phyloP scores from a whole-genome alignment of 2,888 invertebrate genomes.

The Pterostichus madidus region DNA sequence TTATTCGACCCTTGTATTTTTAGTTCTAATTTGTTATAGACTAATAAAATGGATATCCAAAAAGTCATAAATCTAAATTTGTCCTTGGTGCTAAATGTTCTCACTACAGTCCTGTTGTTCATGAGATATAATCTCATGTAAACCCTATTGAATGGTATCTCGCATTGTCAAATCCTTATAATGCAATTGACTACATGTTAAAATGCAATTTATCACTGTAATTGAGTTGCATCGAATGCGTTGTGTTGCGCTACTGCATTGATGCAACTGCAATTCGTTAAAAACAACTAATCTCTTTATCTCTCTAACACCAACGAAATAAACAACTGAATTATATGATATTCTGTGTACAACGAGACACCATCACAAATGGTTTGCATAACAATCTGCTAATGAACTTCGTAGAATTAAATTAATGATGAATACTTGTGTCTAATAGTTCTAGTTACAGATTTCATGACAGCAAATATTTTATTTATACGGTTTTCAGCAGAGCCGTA shows the following conservation, averaged over 20 bases:
- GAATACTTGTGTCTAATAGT: too few relatives aligned
- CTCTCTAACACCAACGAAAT: background rate
- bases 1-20: too few relatives aligned
- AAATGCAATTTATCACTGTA: constrained; percentile 44
- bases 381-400: background rate
- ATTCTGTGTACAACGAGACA: background rate
- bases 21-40: too few relatives aligned
- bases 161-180: constrained; percentile 12
- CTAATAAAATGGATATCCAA: too few relatives aligned
- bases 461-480: too few relatives aligned
- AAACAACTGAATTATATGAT: constrained; percentile 5
- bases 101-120: too few relatives aligned
- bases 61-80: too few relatives aligned
- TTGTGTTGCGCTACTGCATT: background rate
- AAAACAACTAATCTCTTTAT: constrained; percentile 32
- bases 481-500: too few relatives aligned
- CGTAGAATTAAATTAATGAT: background rate
- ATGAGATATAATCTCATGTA: too few relatives aligned
- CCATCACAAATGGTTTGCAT: constrained; percentile 4
- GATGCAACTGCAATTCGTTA: background rate
- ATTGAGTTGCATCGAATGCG: constrained; percentile 20
- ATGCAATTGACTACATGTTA: constrained; percentile 36
- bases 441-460: too few relatives aligned
- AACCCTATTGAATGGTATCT: too few relatives aligned
- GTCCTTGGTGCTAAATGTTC: too few relatives aligned